phyloP scores from a whole-genome alignment of 2,113 vertebrate species.

The Oceanites oceanicus region DNA sequence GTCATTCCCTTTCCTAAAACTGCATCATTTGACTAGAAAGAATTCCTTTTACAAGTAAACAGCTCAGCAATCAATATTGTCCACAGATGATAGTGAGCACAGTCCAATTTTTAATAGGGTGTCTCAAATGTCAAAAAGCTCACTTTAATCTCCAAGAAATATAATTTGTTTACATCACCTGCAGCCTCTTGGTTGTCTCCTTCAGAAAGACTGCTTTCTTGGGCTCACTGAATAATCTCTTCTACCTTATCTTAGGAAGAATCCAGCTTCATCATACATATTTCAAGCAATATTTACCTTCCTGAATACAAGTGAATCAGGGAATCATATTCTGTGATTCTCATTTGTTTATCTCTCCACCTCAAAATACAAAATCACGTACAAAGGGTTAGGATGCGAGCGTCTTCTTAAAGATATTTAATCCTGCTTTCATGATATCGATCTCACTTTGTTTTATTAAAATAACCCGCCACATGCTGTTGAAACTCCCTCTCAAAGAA shows the following conservation, averaged over 20 bases:
- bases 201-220: neutral
- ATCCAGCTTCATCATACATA: neutral
- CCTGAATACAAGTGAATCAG: neutral
- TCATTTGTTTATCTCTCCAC: neutral
- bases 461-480: neutral
- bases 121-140: slow-evolving; percentile 32
- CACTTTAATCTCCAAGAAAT: slow-evolving; percentile 24
- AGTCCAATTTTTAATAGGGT: slow-evolving; percentile 8
- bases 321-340: neutral
- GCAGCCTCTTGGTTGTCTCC: neutral
- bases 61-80: neutral
- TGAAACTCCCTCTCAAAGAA: neutral
- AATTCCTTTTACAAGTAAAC: neutral
- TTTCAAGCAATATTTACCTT: neutral
- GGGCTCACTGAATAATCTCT: neutral
- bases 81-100: neutral
- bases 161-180: slow-evolving; percentile 20
- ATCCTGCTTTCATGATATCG: neutral
- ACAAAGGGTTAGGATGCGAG: neutral
- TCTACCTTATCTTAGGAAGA: neutral
- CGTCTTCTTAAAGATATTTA: neutral
- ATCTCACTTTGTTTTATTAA: slow-evolving; percentile 1
- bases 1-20: slow-evolving; percentile 51
- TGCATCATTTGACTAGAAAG: slow-evolving; percentile 7
- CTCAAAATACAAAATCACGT: neutral